phyloP scores from a whole-genome alignment of 2,113 vertebrate genomes.

The Megaceryle maxima region DNA sequence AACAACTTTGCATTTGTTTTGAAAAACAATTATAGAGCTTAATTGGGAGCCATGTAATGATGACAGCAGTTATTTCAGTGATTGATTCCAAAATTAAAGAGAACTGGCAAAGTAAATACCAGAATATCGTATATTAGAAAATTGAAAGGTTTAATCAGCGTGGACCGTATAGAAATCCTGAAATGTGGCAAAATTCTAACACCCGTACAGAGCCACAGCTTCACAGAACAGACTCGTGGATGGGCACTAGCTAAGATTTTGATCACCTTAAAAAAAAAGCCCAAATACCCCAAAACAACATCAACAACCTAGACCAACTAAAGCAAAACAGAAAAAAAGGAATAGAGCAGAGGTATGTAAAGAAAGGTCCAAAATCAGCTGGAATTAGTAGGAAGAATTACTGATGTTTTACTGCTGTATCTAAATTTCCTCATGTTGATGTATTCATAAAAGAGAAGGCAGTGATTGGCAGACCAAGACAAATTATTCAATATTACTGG shows the following conservation, averaged over 20 bases:
- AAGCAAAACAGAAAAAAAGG: not conserved
- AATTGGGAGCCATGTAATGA: conserved; percentile 77
- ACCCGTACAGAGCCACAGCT: not conserved
- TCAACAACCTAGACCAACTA: not conserved
- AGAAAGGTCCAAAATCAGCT: not conserved
- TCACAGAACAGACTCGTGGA: not conserved
- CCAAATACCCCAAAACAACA: not conserved
- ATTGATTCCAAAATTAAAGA: conserved; percentile 77
- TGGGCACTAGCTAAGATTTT: not conserved
- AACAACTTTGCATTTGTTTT: conserved; percentile 74
- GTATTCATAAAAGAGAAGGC: not conserved
- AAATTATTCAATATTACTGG: not conserved
- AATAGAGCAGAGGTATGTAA: not conserved
- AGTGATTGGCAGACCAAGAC: not conserved
- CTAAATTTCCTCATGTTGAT: not conserved
- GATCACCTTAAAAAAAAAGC: not conserved
- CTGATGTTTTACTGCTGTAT: not conserved
- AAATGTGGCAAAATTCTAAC: not conserved
- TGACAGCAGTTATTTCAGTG: conserved; percentile 78
- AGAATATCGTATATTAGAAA: conserved; percentile 42
- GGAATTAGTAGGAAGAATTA: not conserved
- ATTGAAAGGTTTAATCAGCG: not conserved
- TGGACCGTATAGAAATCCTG: not conserved
- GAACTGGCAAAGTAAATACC: conserved; percentile 62
- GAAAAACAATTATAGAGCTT: conserved; percentile 78